Evolutionary conservation across 2,888 invertebrate genomes (phyloP).

Genomic region (Cantharis rustica): DNA sequence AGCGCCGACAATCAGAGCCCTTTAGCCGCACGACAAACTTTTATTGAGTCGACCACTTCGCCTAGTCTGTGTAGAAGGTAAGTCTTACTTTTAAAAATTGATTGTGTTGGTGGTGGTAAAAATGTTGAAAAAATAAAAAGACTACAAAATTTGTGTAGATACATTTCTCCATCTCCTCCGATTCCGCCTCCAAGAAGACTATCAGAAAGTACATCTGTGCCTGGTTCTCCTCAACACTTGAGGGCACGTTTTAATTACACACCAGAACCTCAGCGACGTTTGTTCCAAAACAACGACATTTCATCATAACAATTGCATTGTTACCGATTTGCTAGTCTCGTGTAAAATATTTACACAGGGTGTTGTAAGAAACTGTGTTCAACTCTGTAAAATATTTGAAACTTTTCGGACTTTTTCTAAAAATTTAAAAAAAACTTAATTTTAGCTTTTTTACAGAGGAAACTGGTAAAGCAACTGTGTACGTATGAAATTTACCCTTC

Average conservation of each 20-base stretch:
- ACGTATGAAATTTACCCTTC: constrained; percentile 16
- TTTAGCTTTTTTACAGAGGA: neutral
- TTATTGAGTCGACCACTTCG: constrained; percentile 61
- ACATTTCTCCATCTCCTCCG: constrained; percentile 65
- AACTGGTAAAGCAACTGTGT: neutral
- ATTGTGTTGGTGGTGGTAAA: neutral
- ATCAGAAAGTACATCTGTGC: constrained; percentile 70
- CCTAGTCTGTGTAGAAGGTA: constrained; percentile 63
- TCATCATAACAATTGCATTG: constrained; percentile 45
- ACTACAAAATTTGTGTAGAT: constrained; percentile 53
- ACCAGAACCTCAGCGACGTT: constrained; percentile 63
- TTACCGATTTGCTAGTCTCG: neutral
- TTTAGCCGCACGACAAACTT: constrained; percentile 63
- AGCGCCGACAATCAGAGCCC: constrained; percentile 57
- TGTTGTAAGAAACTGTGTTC: constrained; percentile 7
- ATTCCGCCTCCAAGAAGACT: constrained; percentile 67
- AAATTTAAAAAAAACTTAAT: neutral
- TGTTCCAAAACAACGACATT: constrained; percentile 56
- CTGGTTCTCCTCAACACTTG: constrained; percentile 71
- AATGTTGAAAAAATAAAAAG: neutral
- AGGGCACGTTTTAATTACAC: constrained; percentile 66
- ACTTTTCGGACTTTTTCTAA: neutral
- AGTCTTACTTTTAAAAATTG: constrained; percentile 6
- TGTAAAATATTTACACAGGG: constrained; percentile 24
- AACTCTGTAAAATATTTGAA: neutral